These are phyloP conservation scores for Tuberolachnus salignus DNA, from an alignment of 2,888 invertebrate species.

Conservation along the genomic window DNA sequence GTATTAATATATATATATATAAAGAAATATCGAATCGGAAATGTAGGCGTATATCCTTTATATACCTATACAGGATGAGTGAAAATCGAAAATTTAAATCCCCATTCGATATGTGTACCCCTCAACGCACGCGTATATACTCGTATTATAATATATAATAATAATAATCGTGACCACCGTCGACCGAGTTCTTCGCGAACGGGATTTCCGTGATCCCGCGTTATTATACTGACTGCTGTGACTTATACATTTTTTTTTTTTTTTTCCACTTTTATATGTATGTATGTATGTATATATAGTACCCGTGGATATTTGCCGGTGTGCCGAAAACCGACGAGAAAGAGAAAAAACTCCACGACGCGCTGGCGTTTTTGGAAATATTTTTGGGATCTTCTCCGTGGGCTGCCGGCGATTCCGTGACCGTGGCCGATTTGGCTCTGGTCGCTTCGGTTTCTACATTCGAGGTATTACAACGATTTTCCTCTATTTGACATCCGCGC, in stretches of 20 bases:
- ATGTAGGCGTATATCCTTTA: no score
- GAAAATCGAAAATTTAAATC: neutral
- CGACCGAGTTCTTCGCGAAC: no score
- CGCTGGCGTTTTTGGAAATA: slow-evolving; percentile 73
- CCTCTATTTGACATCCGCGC: no score
- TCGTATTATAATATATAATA: neutral
- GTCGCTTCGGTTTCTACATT: slow-evolving; percentile 73
- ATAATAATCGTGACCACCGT: no score
- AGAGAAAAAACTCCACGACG: slow-evolving; percentile 72
- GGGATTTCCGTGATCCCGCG: no score
- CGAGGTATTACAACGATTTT: slow-evolving; percentile 64
- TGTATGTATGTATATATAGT: slow-evolving; percentile 65
- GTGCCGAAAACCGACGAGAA: slow-evolving; percentile 71
- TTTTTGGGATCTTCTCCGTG: slow-evolving; percentile 72
- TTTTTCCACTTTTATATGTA: neutral
- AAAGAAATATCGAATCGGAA: no score
- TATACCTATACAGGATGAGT: no score
- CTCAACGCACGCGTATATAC: no score
- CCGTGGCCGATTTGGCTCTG: slow-evolving; percentile 78
- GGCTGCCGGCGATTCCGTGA: slow-evolving; percentile 74
- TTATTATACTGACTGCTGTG: neutral
- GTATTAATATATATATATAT: no score
- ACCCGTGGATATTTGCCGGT: slow-evolving; percentile 70
- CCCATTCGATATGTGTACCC: no score
- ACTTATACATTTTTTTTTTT: neutral